These are phyloP conservation scores for Galbula dea DNA, from an alignment of 2,113 vertebrate species.

Conservation along the genomic window DNA sequence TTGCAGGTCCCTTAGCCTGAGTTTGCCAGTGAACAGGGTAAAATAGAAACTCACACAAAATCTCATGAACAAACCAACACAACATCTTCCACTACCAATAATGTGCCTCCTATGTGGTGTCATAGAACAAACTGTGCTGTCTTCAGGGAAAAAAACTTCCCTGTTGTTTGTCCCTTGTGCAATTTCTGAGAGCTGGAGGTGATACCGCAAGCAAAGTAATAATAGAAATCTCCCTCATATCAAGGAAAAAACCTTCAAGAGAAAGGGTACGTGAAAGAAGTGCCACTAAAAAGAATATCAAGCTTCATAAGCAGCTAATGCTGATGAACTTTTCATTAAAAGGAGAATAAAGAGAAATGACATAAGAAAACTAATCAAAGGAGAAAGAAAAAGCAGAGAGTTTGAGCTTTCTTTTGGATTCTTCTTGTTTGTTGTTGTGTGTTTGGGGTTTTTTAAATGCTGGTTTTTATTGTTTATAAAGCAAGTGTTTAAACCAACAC, in stretches of 20 bases:
- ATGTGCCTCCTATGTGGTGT: neutral
- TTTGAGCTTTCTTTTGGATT: neutral
- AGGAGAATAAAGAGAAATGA: neutral
- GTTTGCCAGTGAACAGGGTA: neutral
- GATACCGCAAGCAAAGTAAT: neutral
- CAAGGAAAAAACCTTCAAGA: neutral
- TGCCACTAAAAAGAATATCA: neutral
- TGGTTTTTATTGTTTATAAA: constrained; percentile 59
- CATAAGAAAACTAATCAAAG: constrained; percentile 17
- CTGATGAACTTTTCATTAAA: neutral
- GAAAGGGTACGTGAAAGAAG: neutral
- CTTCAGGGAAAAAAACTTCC: neutral
- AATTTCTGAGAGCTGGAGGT: neutral
- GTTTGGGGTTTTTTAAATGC: constrained; percentile 17
- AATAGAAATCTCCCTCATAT: neutral
- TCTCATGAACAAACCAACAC: fast-evolving
- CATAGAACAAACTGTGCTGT: fast-evolving
- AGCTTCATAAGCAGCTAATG: neutral
- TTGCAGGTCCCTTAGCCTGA: neutral
- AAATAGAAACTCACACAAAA: neutral
- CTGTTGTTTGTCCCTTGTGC: neutral
- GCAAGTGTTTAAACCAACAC: constrained; percentile 62
- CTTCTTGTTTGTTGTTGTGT: neutral
- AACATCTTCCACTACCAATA: neutral
- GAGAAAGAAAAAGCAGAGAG: neutral